Conservation (phyloP, 2,113 vertebrate genomes). For the Clinocottus analis region DNA sequence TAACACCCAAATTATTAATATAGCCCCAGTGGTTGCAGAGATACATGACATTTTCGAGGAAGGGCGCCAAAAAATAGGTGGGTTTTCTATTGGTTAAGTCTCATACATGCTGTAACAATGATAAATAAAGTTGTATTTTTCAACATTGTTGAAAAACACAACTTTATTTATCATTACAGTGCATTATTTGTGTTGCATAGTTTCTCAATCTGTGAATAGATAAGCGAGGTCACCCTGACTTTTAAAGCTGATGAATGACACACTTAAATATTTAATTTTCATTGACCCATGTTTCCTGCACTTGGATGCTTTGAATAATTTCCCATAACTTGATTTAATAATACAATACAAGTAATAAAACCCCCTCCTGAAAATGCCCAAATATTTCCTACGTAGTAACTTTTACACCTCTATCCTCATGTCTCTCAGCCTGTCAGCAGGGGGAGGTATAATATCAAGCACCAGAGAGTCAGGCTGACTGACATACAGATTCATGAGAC, state of each 20-base stretch:
- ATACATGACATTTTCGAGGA: no score
- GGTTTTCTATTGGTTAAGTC: no score
- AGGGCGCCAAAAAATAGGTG: no score
- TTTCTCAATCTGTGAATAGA: constrained; percentile 36
- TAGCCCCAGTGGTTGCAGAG: no score
- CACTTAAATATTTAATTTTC: background rate
- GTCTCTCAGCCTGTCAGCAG: constrained; percentile 42
- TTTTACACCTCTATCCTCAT: background rate
- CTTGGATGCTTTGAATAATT: background rate
- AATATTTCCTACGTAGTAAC: background rate
- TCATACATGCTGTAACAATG: no score
- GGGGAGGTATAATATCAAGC: constrained; percentile 51
- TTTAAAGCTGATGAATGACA: background rate
- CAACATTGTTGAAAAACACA: no score
- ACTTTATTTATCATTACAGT: constrained; percentile 4
- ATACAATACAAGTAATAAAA: background rate
- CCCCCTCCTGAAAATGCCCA: background rate
- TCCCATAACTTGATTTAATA: background rate
- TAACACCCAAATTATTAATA: no score
- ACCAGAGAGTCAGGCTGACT: constrained; percentile 22
- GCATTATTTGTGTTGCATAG: background rate
- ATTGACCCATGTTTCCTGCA: no score
- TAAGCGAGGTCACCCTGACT: constrained; percentile 28
- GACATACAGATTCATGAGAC: constrained; percentile 36
- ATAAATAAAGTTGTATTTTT: no score